Conservation (phyloP, 2,888 invertebrate species). For the Oscheius sp. region DNA sequence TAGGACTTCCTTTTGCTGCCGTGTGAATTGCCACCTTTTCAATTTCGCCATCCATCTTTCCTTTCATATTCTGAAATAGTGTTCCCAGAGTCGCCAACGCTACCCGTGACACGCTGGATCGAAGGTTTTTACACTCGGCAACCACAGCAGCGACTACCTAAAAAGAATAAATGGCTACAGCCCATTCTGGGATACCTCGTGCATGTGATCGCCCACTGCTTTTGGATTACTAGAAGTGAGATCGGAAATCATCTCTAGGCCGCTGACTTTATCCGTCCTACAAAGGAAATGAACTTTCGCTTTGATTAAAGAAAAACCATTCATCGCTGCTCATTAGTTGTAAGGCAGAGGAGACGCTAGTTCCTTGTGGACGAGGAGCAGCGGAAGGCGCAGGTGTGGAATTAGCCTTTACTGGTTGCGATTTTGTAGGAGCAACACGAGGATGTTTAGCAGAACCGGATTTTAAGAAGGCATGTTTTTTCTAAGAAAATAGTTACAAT, state of each 20-base stretch:
- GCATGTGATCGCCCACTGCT: constrained; percentile 48
- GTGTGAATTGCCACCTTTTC: constrained; percentile 52
- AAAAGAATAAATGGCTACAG: constrained; percentile 14
- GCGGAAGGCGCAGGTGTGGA: constrained; percentile 5
- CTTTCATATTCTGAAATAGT: constrained; percentile 79
- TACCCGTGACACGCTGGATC: constrained; percentile 90
- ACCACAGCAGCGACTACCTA: constrained; percentile 54
- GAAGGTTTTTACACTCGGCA: constrained; percentile 80
- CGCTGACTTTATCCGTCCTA: constrained; percentile 83
- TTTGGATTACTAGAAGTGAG: constrained; percentile 50
- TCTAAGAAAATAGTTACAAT: neutral
- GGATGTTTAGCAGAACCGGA: constrained; percentile 33
- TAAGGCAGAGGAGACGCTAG: constrained; percentile 40
- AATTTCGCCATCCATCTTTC: constrained; percentile 78
- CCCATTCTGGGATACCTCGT: constrained; percentile 44
- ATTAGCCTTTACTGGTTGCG: neutral
- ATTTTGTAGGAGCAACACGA: constrained; percentile 16
- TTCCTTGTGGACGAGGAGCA: constrained; percentile 14
- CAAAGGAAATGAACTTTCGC: constrained; percentile 34
- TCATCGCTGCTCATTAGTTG: constrained; percentile 57
- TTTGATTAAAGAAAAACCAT: constrained; percentile 40
- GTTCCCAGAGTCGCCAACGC: constrained; percentile 87
- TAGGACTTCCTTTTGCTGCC: neutral
- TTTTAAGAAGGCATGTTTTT: constrained; percentile 34
- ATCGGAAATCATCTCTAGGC: constrained; percentile 76